These are phyloP conservation scores for Drosophila sordidapex DNA, from an alignment of 2,888 invertebrate genomes.

Conservation along the genomic window DNA sequence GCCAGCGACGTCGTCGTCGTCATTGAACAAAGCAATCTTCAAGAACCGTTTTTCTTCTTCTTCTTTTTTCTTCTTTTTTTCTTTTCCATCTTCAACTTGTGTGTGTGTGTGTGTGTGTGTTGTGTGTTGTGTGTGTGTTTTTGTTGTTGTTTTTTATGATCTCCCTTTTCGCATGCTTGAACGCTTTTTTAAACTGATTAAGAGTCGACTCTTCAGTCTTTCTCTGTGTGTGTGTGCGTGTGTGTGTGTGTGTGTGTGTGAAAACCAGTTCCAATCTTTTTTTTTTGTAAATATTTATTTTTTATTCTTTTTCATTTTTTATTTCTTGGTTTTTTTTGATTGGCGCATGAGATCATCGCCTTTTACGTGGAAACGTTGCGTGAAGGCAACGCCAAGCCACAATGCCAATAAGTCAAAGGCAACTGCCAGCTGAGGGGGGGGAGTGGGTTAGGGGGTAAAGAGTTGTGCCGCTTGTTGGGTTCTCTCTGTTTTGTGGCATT, in stretches of 20 bases:
- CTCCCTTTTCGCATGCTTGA: slow-evolving; percentile 74
- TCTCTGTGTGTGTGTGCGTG: slow-evolving; percentile 14
- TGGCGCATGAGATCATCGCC: slow-evolving; percentile 80
- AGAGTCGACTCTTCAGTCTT: slow-evolving; percentile 75
- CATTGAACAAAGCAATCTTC: slow-evolving; percentile 78
- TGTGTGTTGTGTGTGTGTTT: slow-evolving; percentile 5
- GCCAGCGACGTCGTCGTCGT: slow-evolving; percentile 48
- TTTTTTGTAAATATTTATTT: slow-evolving; percentile 21
- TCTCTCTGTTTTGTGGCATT: background rate
- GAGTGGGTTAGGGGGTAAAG: background rate
- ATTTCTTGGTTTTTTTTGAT: slow-evolving; percentile 57
- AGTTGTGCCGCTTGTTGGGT: background rate
- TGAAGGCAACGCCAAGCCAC: slow-evolving; percentile 59
- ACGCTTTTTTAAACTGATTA: slow-evolving; percentile 80
- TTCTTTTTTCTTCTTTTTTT: slow-evolving; percentile 18
- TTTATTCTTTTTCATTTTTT: slow-evolving; percentile 35
- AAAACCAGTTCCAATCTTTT: slow-evolving; percentile 64
- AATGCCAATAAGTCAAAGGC: slow-evolving; percentile 48
- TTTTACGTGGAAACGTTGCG: slow-evolving; percentile 77
- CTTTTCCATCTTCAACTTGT: slow-evolving; percentile 4
- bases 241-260: slow-evolving; percentile 51
- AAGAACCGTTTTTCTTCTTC: slow-evolving; percentile 51
- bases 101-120: background rate
- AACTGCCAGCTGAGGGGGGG: background rate
- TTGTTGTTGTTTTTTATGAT: slow-evolving; percentile 58